phyloP scores from a whole-genome alignment of 1,140 invertebrate genomes.

The Calephelis nemesis region DNA sequence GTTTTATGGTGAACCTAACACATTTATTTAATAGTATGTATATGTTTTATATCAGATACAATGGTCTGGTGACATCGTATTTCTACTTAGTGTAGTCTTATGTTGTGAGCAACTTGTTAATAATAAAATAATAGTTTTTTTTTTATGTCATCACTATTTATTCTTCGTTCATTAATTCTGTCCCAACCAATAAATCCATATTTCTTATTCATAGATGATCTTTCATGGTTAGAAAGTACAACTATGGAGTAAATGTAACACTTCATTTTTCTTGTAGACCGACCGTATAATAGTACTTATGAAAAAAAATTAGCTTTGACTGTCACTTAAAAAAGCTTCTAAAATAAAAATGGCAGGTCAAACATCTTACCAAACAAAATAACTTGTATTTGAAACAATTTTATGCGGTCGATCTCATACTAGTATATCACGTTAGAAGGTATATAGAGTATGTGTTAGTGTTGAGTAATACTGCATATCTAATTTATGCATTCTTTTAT shows the following conservation, averaged over 20 bases:
- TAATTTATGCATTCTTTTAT: conserved; percentile 31
- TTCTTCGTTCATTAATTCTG: conserved; percentile 56
- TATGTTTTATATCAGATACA: conserved; percentile 57
- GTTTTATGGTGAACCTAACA: conserved; percentile 49
- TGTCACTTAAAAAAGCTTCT: background rate
- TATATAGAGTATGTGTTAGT: conserved; percentile 16
- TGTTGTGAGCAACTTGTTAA: conserved; percentile 74
- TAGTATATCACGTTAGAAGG: background rate
- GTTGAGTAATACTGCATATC: conserved; percentile 8
- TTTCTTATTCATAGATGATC: background rate
- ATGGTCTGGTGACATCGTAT: conserved; percentile 45
- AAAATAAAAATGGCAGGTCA: too few relatives aligned
- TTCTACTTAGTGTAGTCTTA: conserved; percentile 66
- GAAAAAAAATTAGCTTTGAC: background rate
- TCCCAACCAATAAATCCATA: conserved; percentile 39
- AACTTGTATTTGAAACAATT: background rate
- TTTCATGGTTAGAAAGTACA: background rate
- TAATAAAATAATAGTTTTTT: conserved; percentile 75
- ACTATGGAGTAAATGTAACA: background rate
- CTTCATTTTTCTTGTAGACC: background rate
- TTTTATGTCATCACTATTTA: conserved; percentile 57
- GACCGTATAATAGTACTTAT: background rate
- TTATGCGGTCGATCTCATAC: background rate
- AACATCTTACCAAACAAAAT: too few relatives aligned
- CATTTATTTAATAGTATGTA: conserved; percentile 61